Evolutionary conservation across 2,797 vertebrate species (phyloP).

Genomic region (Catamblyrhynchus diadema): DNA sequence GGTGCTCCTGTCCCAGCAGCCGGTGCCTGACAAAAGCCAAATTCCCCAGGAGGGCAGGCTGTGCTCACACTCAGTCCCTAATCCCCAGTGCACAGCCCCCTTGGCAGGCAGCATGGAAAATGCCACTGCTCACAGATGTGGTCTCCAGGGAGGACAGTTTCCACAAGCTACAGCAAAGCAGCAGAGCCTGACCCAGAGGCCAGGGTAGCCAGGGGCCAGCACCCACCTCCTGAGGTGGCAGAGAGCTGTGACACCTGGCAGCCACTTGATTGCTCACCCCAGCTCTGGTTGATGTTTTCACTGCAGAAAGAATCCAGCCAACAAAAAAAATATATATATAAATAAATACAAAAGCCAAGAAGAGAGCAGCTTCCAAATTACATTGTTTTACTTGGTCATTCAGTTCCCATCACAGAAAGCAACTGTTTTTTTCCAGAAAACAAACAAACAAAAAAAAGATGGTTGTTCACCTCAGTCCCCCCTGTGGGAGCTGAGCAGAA

Average conservation of each 20-base stretch:
- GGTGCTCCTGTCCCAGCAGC: background rate
- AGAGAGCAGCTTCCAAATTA: background rate
- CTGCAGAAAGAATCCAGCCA: background rate
- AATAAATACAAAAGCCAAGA: background rate
- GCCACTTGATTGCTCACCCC: background rate
- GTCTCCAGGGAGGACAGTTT: conserved; percentile 55
- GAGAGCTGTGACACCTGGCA: background rate
- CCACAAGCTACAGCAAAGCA: conserved; percentile 26
- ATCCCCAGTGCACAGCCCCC: background rate
- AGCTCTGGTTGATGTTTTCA: background rate
- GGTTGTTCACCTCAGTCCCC: background rate
- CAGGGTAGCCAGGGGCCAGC: background rate
- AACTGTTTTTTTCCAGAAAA: background rate
- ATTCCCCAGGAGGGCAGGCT: background rate
- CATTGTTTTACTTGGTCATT: background rate
- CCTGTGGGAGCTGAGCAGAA: background rate
- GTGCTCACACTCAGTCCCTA: background rate
- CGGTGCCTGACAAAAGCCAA: background rate
- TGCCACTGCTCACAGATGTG: conserved; percentile 13
- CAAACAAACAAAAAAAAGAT: background rate
- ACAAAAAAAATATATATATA: background rate
- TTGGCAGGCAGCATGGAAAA: conserved; percentile 53
- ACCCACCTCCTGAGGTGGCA: background rate
- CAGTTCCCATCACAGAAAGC: background rate
- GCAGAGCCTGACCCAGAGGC: background rate